Percentiles rank a stretch among this genome's conserved stretches.
Conservation (phyloP, 2,797 vertebrate genomes). For the Manis javanica region DNA sequence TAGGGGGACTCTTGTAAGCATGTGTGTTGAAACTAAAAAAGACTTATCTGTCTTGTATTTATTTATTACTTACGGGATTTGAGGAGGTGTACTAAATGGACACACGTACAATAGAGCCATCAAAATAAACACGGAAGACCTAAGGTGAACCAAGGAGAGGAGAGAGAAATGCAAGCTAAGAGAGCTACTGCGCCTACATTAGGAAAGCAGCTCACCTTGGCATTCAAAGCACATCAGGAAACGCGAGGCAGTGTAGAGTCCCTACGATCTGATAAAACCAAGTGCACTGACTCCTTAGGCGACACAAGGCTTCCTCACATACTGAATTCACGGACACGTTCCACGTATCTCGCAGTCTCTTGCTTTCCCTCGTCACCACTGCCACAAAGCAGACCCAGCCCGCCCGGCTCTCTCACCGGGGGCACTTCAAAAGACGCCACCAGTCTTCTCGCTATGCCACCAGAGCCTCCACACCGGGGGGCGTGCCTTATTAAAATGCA, state of each 20-base stretch:
- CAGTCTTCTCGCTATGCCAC: not conserved
- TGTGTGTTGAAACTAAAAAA: not conserved
- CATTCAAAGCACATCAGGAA: not conserved
- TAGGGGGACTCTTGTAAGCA: not conserved
- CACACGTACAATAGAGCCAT: not conserved
- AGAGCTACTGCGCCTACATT: not conserved
- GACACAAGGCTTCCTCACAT: not conserved
- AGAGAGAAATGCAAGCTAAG: not conserved
- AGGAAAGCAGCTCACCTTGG: constrained; percentile 1
- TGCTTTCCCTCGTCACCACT: not conserved
- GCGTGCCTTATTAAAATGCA: not conserved
- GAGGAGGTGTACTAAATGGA: not conserved
- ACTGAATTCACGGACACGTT: not conserved
- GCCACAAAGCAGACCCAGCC: not conserved
- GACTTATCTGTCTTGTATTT: not conserved
- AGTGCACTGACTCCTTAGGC: not conserved
- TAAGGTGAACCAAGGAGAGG: not conserved
- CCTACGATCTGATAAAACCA: not conserved
- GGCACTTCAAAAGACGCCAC: not conserved
- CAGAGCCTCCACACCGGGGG: not conserved
- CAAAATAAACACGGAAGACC: not conserved
- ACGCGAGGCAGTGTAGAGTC: not conserved
- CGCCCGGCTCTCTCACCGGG: not conserved
- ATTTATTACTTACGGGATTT: not conserved
- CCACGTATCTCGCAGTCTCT: not conserved